Evolutionary conservation across 2,113 vertebrate genomes (phyloP).

Genomic region (Apteryx owenii): DNA sequence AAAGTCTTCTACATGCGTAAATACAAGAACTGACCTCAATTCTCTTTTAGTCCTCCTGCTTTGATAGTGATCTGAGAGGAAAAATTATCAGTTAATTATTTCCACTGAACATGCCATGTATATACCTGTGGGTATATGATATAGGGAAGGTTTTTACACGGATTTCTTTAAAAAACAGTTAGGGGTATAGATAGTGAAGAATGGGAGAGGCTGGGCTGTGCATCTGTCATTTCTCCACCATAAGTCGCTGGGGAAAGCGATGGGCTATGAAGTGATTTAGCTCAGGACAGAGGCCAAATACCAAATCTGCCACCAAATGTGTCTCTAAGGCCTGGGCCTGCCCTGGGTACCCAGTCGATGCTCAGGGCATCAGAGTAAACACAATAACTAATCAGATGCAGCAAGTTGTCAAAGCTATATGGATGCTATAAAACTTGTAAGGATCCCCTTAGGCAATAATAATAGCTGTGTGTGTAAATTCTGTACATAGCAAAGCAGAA

Average conservation of each 20-base stretch:
- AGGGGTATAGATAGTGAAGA: not conserved
- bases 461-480: conserved; percentile 58
- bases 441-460: conserved; percentile 55
- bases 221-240: not conserved
- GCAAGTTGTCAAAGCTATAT: conserved; percentile 43
- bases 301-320: not conserved
- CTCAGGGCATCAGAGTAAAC: conserved; percentile 4
- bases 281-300: conserved; percentile 17
- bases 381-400: conserved; percentile 44
- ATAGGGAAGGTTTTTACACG: not conserved
- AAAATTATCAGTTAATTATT: not conserved
- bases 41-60: not conserved
- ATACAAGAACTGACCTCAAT: not conserved
- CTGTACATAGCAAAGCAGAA: conserved; percentile 36
- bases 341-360: not conserved
- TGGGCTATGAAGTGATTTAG: not conserved
- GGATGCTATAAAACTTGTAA: conserved; percentile 64
- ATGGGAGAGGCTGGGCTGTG: not conserved
- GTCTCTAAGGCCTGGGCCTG: not conserved
- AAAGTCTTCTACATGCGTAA: not conserved
- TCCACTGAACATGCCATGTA: not conserved
- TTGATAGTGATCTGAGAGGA: not conserved
- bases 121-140: not conserved
- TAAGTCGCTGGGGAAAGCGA: not conserved
- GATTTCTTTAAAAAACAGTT: not conserved